phyloP scores from a whole-genome alignment of 2,888 invertebrate species.

The Drosophila ustulata region DNA sequence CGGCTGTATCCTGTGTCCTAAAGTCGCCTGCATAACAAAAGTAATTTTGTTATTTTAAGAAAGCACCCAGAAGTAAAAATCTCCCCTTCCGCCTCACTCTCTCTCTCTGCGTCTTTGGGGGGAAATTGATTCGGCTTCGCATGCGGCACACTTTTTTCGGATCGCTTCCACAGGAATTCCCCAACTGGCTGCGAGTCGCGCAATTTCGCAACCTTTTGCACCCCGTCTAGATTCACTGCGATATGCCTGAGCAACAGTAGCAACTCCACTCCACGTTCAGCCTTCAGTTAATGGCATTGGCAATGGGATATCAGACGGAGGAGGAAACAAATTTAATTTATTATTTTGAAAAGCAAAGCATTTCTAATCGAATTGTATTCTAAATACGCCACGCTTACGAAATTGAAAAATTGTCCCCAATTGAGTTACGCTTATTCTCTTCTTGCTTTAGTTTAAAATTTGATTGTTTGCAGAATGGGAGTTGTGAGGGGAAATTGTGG shows the following conservation, averaged over 20 bases:
- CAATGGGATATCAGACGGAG: slow-evolving; percentile 48
- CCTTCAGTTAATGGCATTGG: slow-evolving; percentile 81
- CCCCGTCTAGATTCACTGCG: slow-evolving; percentile 61
- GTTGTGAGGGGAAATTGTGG: slow-evolving; percentile 45
- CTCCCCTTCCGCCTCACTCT: not conserved
- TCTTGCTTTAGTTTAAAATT: slow-evolving; percentile 38
- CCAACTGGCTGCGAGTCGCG: slow-evolving; percentile 59
- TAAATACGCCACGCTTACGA: slow-evolving; percentile 80
- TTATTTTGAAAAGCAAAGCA: slow-evolving; percentile 83
- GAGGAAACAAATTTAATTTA: slow-evolving; percentile 82
- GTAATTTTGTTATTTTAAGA: slow-evolving; percentile 82
- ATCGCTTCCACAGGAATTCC: slow-evolving; percentile 79
- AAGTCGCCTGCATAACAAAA: slow-evolving; percentile 73
- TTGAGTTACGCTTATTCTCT: slow-evolving; percentile 41
- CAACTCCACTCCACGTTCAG: not conserved
- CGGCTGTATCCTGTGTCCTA: slow-evolving; percentile 35
- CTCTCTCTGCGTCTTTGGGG: slow-evolving; percentile 46
- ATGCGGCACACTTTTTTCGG: slow-evolving; percentile 63
- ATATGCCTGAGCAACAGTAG: not conserved
- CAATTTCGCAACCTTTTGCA: slow-evolving; percentile 76
- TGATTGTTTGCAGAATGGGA: slow-evolving; percentile 37
- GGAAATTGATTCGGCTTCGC: slow-evolving; percentile 80
- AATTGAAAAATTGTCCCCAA: slow-evolving; percentile 76
- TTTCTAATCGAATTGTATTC: slow-evolving; percentile 84
- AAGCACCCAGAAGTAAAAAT: slow-evolving; percentile 62